phyloP scores from a whole-genome alignment of 2,797 vertebrate species.

The Xenentodon cancila region DNA sequence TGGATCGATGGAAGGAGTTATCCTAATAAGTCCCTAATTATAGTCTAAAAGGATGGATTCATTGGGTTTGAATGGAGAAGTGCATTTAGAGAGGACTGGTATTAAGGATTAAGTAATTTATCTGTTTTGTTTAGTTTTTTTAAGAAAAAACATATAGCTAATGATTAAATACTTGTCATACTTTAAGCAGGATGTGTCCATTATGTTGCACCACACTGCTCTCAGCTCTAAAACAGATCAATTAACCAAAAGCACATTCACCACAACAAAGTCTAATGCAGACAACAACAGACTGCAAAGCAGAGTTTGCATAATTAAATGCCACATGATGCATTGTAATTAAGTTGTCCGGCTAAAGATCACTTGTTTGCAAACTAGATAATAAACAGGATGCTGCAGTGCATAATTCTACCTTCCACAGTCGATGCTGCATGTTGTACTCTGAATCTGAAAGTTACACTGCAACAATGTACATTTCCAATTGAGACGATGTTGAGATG shows the following conservation, averaged over 20 bases:
- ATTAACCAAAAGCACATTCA: conserved; percentile 26
- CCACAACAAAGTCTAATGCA: conserved; percentile 32
- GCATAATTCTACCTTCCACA: conserved; percentile 2
- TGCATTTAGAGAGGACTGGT: no score
- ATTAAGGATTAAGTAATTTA: no score
- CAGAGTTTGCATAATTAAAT: conserved; percentile 46
- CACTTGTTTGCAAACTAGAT: conserved; percentile 27
- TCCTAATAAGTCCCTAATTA: not conserved
- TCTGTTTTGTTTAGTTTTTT: no score
- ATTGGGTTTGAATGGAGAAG: not conserved
- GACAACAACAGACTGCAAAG: conserved; percentile 37
- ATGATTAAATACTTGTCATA: not conserved
- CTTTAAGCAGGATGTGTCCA: conserved; percentile 5
- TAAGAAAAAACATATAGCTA: not conserved
- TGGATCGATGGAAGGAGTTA: no score
- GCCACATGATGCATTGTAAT: conserved; percentile 45
- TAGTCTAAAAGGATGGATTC: not conserved
- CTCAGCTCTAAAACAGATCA: conserved; percentile 42
- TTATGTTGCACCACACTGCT: conserved; percentile 27
- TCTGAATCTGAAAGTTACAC: not conserved
- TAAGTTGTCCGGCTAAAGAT: conserved; percentile 34
- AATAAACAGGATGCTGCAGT: conserved; percentile 15
- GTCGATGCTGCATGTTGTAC: not conserved
- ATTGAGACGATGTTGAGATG: no score
- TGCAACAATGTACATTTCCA: no score